A percentile compares a stretch with the other conserved stretches of the same genome.
Conservation (phyloP, 2,113 vertebrate species). For the Dolichallabes microphthalmus region DNA sequence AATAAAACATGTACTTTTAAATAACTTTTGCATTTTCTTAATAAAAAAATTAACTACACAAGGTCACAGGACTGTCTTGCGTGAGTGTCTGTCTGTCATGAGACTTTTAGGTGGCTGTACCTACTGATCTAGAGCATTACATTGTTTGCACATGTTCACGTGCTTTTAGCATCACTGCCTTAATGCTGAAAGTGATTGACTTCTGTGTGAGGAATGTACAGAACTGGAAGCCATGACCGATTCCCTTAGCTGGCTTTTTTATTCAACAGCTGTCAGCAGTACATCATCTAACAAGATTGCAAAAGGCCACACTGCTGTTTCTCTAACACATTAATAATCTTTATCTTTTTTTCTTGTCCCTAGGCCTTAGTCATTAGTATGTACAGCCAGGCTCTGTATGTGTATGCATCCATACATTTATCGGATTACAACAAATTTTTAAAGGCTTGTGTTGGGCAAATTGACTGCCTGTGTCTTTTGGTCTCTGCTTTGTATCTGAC, state of each 20-base stretch:
- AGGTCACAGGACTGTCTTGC: neutral
- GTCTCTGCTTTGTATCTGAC: neutral
- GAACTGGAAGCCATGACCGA: constrained; percentile 11
- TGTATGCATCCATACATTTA: neutral
- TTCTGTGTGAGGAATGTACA: neutral
- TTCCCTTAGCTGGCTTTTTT: constrained; percentile 19
- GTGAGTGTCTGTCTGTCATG: neutral
- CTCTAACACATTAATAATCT: constrained; percentile 14
- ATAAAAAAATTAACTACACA: too few relatives aligned
- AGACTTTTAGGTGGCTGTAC: neutral
- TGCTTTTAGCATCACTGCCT: neutral
- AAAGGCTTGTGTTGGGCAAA: neutral
- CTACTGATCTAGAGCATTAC: neutral
- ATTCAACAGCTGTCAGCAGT: constrained; percentile 33
- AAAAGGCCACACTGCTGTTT: constrained; percentile 9
- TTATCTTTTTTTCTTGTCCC: constrained; percentile 7
- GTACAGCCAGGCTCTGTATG: too few relatives aligned
- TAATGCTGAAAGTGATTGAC: constrained; percentile 25
- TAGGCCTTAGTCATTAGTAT: too few relatives aligned
- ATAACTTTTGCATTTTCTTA: too few relatives aligned
- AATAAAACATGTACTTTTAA: too few relatives aligned
- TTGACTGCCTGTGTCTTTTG: neutral
- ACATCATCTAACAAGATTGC: constrained; percentile 14
- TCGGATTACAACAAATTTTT: neutral
- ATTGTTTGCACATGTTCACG: neutral